Conservation (phyloP, 2,888 invertebrate species). For the Acanthosepion lycidas region DNA sequence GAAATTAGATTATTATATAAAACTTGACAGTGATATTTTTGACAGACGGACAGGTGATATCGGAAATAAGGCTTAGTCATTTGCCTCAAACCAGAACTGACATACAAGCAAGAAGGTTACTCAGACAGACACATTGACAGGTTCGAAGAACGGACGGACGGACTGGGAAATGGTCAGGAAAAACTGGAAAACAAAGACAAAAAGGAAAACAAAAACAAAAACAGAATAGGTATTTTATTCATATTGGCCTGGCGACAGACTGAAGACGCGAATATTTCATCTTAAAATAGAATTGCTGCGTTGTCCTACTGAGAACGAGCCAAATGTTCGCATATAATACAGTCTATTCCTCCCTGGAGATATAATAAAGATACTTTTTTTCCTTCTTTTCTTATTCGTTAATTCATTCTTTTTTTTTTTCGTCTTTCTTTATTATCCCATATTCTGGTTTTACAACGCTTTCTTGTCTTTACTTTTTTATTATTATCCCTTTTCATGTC, state of each 20-base stretch:
- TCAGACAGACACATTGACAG: not conserved
- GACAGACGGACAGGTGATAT: slow-evolving; percentile 18
- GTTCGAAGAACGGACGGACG: not conserved
- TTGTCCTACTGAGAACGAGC: not conserved
- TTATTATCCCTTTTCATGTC: too few relatives aligned
- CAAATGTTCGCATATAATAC: not conserved
- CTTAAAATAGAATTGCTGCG: not conserved
- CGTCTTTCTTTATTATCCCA: too few relatives aligned
- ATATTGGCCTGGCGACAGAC: not conserved
- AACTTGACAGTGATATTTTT: not conserved
- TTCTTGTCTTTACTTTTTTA: too few relatives aligned
- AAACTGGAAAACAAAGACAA: not conserved
- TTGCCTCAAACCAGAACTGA: not conserved
- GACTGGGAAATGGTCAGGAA: not conserved
- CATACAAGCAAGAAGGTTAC: not conserved
- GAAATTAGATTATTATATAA: slow-evolving; percentile 1
- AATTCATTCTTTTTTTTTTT: too few relatives aligned
- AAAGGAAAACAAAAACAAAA: too few relatives aligned
- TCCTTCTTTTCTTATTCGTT: not conserved
- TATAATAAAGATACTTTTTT: not conserved
- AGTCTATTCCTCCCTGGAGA: not conserved
- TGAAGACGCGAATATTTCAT: not conserved
- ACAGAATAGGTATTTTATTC: too few relatives aligned
- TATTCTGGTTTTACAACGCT: too few relatives aligned
- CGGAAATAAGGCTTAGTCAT: not conserved